phyloP scores from a whole-genome alignment of 2,888 invertebrate genomes.

The Xylota segnis region DNA sequence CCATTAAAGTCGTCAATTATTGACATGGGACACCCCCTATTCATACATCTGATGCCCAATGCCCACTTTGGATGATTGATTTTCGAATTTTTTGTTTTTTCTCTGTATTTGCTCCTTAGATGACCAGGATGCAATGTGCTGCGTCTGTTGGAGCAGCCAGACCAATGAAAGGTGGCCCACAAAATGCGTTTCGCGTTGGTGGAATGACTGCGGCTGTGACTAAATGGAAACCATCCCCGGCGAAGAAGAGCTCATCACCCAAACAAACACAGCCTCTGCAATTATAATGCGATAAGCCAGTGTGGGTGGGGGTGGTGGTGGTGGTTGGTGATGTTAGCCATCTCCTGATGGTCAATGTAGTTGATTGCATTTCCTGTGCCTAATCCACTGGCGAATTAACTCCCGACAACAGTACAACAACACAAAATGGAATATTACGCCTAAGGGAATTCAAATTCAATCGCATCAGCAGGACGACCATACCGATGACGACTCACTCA shows the following conservation, averaged over 20 bases:
- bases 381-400: constrained; percentile 72
- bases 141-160: not conserved
- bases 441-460: constrained; percentile 72
- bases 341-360: constrained; percentile 56
- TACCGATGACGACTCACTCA: constrained; percentile 38
- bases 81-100: constrained; percentile 25
- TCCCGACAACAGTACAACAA: constrained; percentile 29
- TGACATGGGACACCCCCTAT: constrained; percentile 50
- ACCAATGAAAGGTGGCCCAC: constrained; percentile 34
- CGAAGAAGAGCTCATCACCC: constrained; percentile 54
- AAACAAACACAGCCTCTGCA: constrained; percentile 77
- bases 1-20: constrained; percentile 74
- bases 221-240: constrained; percentile 24
- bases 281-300: constrained; percentile 73
- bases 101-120: constrained; percentile 9
- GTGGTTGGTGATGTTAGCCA: constrained; percentile 7
- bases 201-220: constrained; percentile 21
- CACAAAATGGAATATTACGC: constrained; percentile 57
- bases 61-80: constrained; percentile 70
- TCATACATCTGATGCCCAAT: constrained; percentile 71
- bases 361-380: constrained; percentile 74
- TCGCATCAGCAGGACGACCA: constrained; percentile 45
- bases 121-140: constrained; percentile 42
- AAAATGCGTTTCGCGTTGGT: constrained; percentile 30
- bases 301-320: constrained; percentile 10